Base-by-base conservation (phyloP, 2,888 invertebrate species). In the Agrotis clavis region DNA sequence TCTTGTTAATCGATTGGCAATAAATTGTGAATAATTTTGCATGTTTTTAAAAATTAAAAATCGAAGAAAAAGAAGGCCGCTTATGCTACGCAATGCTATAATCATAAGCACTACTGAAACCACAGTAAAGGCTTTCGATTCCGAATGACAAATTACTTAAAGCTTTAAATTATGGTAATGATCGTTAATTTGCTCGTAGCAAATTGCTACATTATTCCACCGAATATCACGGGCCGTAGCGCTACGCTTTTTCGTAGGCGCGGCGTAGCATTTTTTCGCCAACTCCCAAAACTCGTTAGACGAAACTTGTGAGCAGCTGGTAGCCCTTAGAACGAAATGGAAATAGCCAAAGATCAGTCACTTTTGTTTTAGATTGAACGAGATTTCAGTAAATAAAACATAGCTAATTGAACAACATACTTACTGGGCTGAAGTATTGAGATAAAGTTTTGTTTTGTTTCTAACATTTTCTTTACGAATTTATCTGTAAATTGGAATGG, bases 171-270 rank as follows among this genome's bases (percentile, higher is more conserved):
- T 76, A 79, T 81, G 84, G 71, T 82, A 79, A 82, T 79, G 54
- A 74, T 73, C 68, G 62, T 81, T 84, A 86, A 84, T 76, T 74
- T 81, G 67, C 75, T 84, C 71, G 66, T n/a, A 73, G 65, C 54
- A 76, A 86, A 81, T 85, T 83, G 81, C 76, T 86, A 83, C 81
- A 76, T 83, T 79, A 82, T 76, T 85, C 74, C 61, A 67, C 62
- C 60, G 66, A 84, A 81, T 79, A 76, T 73, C 80, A 85, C 82
- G 80, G 82, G 59, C 62, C 86, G 85, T 80, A 87, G 87, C 85
- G 81, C 85, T 87, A 85, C 87, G 82, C 68, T 76, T 84, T 83
- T 83, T 83, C 83, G 88, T 86, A 85, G 87, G n/a, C 67, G 25
- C 67, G 56, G 60, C 77, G 81, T 82, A 80, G 80, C 66, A 79